Evolutionary conservation across 2,113 vertebrate genomes (phyloP), one percentile per base, ranked within the genome.

Genomic region (Geococcyx californianus): DNA sequence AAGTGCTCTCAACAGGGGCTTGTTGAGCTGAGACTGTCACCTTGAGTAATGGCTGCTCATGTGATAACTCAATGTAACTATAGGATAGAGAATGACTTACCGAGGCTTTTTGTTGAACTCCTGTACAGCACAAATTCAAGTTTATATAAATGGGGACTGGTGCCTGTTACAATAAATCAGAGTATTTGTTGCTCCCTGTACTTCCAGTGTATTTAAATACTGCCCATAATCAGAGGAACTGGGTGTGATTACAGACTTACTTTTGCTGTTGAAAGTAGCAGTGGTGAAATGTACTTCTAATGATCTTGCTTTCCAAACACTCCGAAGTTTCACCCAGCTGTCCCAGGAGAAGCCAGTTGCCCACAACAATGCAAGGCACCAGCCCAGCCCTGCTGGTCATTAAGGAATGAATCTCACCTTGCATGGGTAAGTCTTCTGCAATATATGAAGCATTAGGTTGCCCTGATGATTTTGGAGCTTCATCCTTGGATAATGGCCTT

Each of bases 41-140:
- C 62, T 49, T 96, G 97, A 97, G 55, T 92, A 93, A 96, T 45
- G 82, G 59, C 78, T 93, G 92, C 91, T 94, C 17, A 11, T 95
- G 73, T 77, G 85, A 74, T 94, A 95, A 94, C 95, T 94, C 89
- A 84, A 52, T 89, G 81, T 64, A 93, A 28, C 70, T 82, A 16
- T 16, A 66, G 77, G 70, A 81, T 69, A 73, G 84, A 3, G 3
- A 94, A 78, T 92, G 75, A 89, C 78, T 96, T 95, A 68, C 34
- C 0, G 24, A 60, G 40, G 64, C 70, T 91, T 54, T 81, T 56
- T 89, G 70, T 70, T 9, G 24, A 93, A 69, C 73, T 18, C 44
- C 19, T 63, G 49, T 68, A 52, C 64, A 52, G 70, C 82, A 83
- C 75, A 77, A 85, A 94, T 83, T 60, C 82, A 28, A 9, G 55